Conservation (phyloP, 2,113 vertebrate genomes). For the Osmerus mordax region DNA sequence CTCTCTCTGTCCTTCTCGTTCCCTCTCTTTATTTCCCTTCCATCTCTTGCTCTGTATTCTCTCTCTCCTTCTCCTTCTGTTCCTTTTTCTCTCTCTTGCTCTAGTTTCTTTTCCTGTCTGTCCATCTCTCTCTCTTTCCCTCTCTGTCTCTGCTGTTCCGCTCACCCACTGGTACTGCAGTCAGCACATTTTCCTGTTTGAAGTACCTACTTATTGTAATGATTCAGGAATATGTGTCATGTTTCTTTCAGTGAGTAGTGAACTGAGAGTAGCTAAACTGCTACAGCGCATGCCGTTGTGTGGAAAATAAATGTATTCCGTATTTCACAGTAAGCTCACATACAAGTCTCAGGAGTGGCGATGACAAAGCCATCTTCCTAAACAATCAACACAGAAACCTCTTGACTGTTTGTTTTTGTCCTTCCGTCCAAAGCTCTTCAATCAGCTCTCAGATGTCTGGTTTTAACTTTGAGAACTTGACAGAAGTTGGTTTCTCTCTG, state of each 20-base stretch:
- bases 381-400: not conserved
- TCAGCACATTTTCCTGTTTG: not conserved
- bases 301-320: too few species aligned
- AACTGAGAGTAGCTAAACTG: too few species aligned
- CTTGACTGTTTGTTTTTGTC: not conserved
- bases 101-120: too few species aligned
- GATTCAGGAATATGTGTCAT: not conserved
- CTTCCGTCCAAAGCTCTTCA: not conserved
- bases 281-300: too few species aligned
- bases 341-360: not conserved
- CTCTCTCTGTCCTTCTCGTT: not conserved
- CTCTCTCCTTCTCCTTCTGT: not conserved
- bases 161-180: not conserved
- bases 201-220: constrained; percentile 5
- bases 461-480: not conserved
- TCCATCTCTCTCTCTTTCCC: not conserved
- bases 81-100: not conserved
- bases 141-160: not conserved
- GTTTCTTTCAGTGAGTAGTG: not conserved
- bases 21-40: not conserved
- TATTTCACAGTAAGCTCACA: not conserved
- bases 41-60: not conserved
- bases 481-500: not conserved
- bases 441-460: not conserved
- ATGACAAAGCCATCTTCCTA: too few species aligned